These are phyloP conservation scores for Geococcyx californianus DNA, from an alignment of 2,113 vertebrate species.

Conservation along the genomic window DNA sequence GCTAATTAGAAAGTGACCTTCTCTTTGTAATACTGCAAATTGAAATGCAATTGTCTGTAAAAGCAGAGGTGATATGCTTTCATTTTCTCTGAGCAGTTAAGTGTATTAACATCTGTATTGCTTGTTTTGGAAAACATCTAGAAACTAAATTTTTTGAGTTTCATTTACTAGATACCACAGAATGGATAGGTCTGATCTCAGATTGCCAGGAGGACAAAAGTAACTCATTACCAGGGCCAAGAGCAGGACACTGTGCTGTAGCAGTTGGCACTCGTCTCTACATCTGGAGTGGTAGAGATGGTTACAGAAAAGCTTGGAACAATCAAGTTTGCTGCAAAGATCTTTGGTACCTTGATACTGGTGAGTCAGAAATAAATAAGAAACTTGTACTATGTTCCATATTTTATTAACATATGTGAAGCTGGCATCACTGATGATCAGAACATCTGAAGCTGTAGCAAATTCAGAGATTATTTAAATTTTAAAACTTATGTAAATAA, in stretches of 20 bases:
- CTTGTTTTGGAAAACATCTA: slow-evolving; percentile 10
- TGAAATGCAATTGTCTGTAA: background rate
- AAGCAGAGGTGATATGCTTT: background rate
- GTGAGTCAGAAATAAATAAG: slow-evolving; percentile 76
- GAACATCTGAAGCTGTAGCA: background rate
- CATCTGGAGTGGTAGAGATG: slow-evolving; percentile 96
- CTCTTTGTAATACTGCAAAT: background rate
- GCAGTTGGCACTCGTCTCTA: slow-evolving; percentile 91
- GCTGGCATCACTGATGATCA: background rate
- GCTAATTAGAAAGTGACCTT: background rate
- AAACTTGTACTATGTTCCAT: background rate
- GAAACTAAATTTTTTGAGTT: slow-evolving; percentile 15
- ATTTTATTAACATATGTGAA: background rate
- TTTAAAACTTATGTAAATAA: background rate
- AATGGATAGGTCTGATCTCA: slow-evolving; percentile 83
- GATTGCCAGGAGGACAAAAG: slow-evolving; percentile 84
- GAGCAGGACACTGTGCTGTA: slow-evolving; percentile 92
- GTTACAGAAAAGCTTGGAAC: slow-evolving; percentile 92
- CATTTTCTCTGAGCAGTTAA: background rate
- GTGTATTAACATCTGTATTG: background rate
- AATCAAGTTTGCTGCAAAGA: slow-evolving; percentile 99
- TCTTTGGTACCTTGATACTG: slow-evolving; percentile 97
- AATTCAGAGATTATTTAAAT: background rate
- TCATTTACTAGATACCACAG: slow-evolving; percentile 83
- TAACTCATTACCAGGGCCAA: slow-evolving; percentile 82